Percentiles rank a stretch among this genome's conserved stretches.
Evolutionary conservation across 2,888 invertebrate genomes (phyloP).

Genomic region (Rhodophaea formosa): DNA sequence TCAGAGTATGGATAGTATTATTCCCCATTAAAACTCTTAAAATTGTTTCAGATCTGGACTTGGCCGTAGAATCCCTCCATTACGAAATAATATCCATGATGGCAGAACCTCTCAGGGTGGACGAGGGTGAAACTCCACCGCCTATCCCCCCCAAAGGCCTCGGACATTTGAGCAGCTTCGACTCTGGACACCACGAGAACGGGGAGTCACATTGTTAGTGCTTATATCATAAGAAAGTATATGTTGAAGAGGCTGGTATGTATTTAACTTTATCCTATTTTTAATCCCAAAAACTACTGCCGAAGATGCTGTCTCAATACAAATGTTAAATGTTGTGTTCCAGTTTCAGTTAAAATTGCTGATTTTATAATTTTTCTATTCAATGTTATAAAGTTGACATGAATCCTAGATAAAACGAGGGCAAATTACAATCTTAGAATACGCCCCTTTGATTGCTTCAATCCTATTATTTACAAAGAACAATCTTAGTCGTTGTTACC

Average conservation of each 20-base stretch:
- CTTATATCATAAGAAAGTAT: slow-evolving; percentile 1
- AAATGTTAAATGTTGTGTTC: too few relatives aligned
- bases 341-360: too few relatives aligned
- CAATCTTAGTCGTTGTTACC: too few relatives aligned
- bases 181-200: slow-evolving; percentile 72
- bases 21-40: background rate
- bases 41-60: slow-evolving; percentile 55
- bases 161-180: slow-evolving; percentile 72
- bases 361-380: too few relatives aligned
- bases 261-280: background rate
- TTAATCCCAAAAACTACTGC: too few relatives aligned
- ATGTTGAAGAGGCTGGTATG: background rate
- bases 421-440: too few relatives aligned
- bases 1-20: too few relatives aligned
- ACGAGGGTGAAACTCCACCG: slow-evolving; percentile 68
- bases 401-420: too few relatives aligned
- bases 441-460: too few relatives aligned
- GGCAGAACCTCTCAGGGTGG: slow-evolving; percentile 66
- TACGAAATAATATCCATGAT: slow-evolving; percentile 76
- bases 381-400: too few relatives aligned
- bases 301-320: too few relatives aligned
- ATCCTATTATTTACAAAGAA: too few relatives aligned
- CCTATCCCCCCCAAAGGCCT: slow-evolving; percentile 75
- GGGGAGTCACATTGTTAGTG: slow-evolving; percentile 67
- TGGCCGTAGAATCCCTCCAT: slow-evolving; percentile 67